phyloP scores from a whole-genome alignment of 2,888 invertebrate genomes.

The Drosophila vallismaia region DNA sequence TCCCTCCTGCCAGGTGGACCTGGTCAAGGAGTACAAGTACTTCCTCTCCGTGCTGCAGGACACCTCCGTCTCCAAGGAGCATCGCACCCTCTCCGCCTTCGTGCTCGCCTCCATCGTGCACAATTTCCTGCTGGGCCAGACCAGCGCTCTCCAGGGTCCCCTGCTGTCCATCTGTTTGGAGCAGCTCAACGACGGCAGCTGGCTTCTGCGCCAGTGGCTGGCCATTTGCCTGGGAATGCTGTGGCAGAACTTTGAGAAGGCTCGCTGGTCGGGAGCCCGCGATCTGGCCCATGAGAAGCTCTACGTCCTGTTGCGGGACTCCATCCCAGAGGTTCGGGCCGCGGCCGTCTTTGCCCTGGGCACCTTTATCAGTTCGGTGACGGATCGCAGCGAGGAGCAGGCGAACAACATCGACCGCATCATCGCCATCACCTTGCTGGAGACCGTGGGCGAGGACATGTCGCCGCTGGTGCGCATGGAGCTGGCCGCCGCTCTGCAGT shows the following conservation, averaged over 20 bases:
- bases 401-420: slow-evolving; percentile 97
- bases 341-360: slow-evolving; percentile 97
- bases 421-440: slow-evolving; percentile 94
- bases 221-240: slow-evolving; percentile 94
- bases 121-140: slow-evolving; percentile 94
- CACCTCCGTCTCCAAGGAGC: slow-evolving; percentile 91
- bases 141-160: slow-evolving; percentile 94
- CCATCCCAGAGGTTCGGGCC: slow-evolving; percentile 95
- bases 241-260: slow-evolving; percentile 95
- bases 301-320: slow-evolving; percentile 90
- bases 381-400: slow-evolving; percentile 95
- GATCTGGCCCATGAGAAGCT: slow-evolving; percentile 99
- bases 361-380: slow-evolving; percentile 94
- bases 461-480: slow-evolving; percentile 94
- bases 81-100: slow-evolving; percentile 97
- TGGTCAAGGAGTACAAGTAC: slow-evolving; percentile 98
- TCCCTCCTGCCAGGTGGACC: slow-evolving; percentile 96
- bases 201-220: slow-evolving; percentile 92
- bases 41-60: slow-evolving; percentile 97
- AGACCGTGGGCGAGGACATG: slow-evolving; percentile 91
- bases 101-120: slow-evolving; percentile 97
- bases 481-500: slow-evolving; percentile 93
- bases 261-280: slow-evolving; percentile 97
- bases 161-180: slow-evolving; percentile 96
- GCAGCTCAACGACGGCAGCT: slow-evolving; percentile 90